These are phyloP conservation scores for Dasypolia templi DNA, from an alignment of 2,888 invertebrate species.

Conservation along the genomic window DNA sequence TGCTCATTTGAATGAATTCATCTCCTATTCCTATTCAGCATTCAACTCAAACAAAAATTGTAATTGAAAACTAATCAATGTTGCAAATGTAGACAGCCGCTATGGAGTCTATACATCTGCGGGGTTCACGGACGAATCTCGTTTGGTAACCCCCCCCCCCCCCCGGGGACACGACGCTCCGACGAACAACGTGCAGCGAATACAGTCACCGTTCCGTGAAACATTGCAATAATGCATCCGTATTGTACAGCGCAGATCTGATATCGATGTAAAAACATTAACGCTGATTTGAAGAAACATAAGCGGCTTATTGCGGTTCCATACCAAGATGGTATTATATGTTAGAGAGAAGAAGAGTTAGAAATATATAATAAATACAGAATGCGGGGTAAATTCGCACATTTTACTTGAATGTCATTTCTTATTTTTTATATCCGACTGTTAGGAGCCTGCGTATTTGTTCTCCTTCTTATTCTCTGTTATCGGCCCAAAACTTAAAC, in stretches of 20 bases:
- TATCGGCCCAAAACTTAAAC: background rate
- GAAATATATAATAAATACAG: no score
- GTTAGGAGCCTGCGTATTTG: background rate
- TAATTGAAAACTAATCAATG: constrained; percentile 59
- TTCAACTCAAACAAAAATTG: constrained; percentile 14
- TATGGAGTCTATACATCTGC: constrained; percentile 62
- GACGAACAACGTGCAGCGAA: constrained; percentile 69
- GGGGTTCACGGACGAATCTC: constrained; percentile 57
- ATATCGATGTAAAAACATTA: constrained; percentile 64
- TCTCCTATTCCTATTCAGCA: background rate
- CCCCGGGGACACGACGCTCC: constrained; percentile 50
- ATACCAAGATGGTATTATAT: constrained; percentile 22
- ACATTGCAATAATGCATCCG: constrained; percentile 68
- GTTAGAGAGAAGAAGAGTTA: no score
- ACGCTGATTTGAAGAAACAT: constrained; percentile 54
- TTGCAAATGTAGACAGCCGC: constrained; percentile 53
- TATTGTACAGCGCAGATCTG: constrained; percentile 56
- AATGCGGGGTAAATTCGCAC: background rate
- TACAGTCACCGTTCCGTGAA: constrained; percentile 59
- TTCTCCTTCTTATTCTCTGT: no score
- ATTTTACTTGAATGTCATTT: background rate
- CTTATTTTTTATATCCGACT: background rate
- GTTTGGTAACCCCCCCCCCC: constrained; percentile 57
- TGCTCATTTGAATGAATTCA: background rate
- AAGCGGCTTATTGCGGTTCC: constrained; percentile 59